A percentile compares a stretch with the other conserved stretches of the same genome.
Evolutionary conservation across 2,797 vertebrate genomes (phyloP).

Genomic region (Trematomus bernacchii): DNA sequence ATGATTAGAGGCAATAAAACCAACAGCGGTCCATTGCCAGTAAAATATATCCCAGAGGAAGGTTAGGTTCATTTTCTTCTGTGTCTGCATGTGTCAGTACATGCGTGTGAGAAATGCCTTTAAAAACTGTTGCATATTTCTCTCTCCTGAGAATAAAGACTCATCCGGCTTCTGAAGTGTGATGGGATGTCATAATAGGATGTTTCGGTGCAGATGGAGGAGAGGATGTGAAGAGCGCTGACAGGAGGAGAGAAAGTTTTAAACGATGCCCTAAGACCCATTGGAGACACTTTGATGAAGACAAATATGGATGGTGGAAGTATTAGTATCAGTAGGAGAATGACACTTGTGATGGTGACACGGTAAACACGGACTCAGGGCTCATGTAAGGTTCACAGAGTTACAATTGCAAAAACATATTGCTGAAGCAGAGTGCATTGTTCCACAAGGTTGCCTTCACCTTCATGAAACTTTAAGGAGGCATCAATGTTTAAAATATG

Average conservation of each 20-base stretch:
- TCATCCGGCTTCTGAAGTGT: conserved; percentile 41
- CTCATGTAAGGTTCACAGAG: conserved; percentile 33
- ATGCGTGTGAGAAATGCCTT: not conserved
- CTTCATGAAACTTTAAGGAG: conserved; percentile 76
- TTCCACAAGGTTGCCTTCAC: conserved; percentile 66
- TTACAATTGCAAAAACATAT: conserved; percentile 52
- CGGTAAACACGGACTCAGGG: conserved; percentile 34
- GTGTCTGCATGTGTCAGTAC: conserved; percentile 29
- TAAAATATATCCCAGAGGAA: conserved; percentile 65
- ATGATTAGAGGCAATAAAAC: conserved; percentile 74
- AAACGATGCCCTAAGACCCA: conserved; percentile 48
- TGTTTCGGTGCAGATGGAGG: conserved; percentile 32
- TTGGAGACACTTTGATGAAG: conserved; percentile 39
- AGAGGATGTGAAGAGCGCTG: not conserved
- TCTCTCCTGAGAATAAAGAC: conserved; percentile 33
- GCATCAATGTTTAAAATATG: conserved; percentile 73
- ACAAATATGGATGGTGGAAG: conserved; percentile 11
- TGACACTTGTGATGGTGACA: conserved; percentile 37
- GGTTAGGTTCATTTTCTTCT: conserved; percentile 55
- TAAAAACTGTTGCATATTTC: conserved; percentile 5
- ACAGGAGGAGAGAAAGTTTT: conserved; percentile 42
- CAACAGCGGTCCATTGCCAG: conserved; percentile 60
- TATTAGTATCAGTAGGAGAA: conserved; percentile 10
- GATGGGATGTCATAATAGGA: conserved; percentile 45
- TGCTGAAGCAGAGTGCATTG: conserved; percentile 32